Evolutionary conservation across 2,797 vertebrate genomes (phyloP), one percentile per base, ranked within the genome.

Genomic region (Eulemur albifrons): DNA sequence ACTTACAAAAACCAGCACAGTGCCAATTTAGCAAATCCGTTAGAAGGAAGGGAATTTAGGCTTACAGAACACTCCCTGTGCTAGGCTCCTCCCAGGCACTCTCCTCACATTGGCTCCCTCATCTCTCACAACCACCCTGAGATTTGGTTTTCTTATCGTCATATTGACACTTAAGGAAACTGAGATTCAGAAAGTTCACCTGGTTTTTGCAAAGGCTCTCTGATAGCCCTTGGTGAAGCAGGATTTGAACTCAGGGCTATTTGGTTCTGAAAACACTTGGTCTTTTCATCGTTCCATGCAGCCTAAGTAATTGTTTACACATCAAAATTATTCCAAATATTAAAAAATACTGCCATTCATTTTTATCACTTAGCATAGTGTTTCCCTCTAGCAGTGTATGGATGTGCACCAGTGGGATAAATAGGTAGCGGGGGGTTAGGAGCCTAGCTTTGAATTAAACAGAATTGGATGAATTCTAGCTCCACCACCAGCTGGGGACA

Each of bases 1-100:
- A 96, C 95, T 97, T 97, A 63, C 77, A 96, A 97, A 96, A 92
- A 88, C 72, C 84, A 95, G 61, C 92, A 75, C 27, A 67, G 84
- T 95, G 98, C 89, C 97, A 97, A 92, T 92, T 97, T 86, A 90
- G 95, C 77, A 97, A 97, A 94, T 95, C 92, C 43, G 32, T 94
- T 94, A 94, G 92, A 93, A 96, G 88, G 95, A 82, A 94, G 40
- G 67, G 87, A 93, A 83, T 92, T 93, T 86, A 90, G 77, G 72
- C 76, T 93, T 93, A 79, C 67, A 81, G 95, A 94, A 9, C 45
- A 30, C 25, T 61, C 23, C 48, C 30, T 59, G 17, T 84, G 95
- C 89, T 88, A 94, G 90, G 52, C 65, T 27, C 35, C 10, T 23
- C 8, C 7, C 57, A 87, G 82, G 13, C 59, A 15, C 10, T 40